Conservation (phyloP, 2,113 vertebrate genomes). For the Columba janthina region DNA sequence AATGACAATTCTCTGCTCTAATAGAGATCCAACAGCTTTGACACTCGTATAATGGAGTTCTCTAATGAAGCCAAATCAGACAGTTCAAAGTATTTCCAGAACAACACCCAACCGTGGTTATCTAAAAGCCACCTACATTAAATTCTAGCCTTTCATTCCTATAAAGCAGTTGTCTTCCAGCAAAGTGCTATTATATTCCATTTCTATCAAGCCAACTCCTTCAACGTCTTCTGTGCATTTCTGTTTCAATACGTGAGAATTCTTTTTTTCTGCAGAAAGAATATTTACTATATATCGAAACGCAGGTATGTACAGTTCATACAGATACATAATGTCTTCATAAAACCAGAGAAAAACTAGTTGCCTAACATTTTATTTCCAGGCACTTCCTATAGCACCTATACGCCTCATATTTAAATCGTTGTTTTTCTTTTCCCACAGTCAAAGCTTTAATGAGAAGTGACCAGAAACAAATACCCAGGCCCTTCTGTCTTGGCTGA, state of each 20-base stretch:
- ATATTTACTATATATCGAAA: not conserved
- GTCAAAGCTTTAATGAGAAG: slow-evolving; percentile 73
- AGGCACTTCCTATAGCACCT: slow-evolving; percentile 5
- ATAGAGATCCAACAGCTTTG: not conserved
- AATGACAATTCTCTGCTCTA: not conserved
- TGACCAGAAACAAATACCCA: slow-evolving; percentile 68
- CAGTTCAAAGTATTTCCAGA: not conserved
- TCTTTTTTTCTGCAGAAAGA: not conserved
- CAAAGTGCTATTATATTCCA: not conserved
- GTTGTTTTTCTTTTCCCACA: slow-evolving; percentile 54
- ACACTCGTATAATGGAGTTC: not conserved
- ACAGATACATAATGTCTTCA: not conserved
- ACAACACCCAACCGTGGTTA: not conserved
- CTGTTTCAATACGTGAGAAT: not conserved
- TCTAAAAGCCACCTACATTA: slow-evolving; percentile 34
- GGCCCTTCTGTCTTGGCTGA: slow-evolving; percentile 72
- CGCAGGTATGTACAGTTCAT: not conserved
- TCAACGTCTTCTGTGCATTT: not conserved
- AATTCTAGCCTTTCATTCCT: slow-evolving; percentile 17
- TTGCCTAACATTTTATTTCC: slow-evolving; percentile 41
- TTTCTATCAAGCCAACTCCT: not conserved
- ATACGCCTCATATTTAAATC: slow-evolving; percentile 26
- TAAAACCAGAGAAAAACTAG: not conserved
- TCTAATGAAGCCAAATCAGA: not conserved
- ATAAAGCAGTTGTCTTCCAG: not conserved